These are phyloP conservation scores for Bombus balteatus DNA, from an alignment of 1,140 invertebrate genomes.

Conservation along the genomic window DNA sequence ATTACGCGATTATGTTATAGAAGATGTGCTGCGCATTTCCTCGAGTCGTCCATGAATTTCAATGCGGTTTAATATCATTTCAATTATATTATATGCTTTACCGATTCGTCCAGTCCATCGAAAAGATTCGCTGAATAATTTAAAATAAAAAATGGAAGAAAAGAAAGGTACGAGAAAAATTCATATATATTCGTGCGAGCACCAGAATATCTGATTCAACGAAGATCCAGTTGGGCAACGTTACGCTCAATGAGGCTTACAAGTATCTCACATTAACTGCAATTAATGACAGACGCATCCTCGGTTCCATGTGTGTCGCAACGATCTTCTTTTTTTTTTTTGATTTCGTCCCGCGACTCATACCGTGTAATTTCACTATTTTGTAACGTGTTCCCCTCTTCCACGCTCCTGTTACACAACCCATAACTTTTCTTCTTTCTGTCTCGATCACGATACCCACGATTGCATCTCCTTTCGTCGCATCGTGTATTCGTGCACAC, in stretches of 20 bases:
- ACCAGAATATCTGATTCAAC: background rate
- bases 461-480: background rate
- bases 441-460: slow-evolving; percentile 48
- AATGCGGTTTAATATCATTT: background rate
- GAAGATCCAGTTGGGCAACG: background rate
- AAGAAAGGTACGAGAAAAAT: background rate
- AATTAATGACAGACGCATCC: slow-evolving; percentile 28
- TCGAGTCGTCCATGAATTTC: background rate
- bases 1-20: background rate
- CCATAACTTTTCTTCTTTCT: slow-evolving; percentile 45
- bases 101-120: no score
- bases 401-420: slow-evolving; percentile 18
- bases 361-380: slow-evolving; percentile 48
- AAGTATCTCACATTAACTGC: background rate
- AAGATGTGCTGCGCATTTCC: background rate
- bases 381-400: slow-evolving; percentile 47
- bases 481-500: background rate
- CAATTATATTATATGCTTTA: background rate
- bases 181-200: background rate
- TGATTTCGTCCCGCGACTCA: slow-evolving; percentile 18
- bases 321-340: background rate
- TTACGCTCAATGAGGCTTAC: background rate
- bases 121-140: background rate
- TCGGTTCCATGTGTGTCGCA: background rate
- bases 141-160: background rate